A percentile compares a stretch with the other conserved stretches of the same genome.
Conservation (phyloP, 2,888 invertebrate genomes). For the Pyrrhosoma nymphula region DNA sequence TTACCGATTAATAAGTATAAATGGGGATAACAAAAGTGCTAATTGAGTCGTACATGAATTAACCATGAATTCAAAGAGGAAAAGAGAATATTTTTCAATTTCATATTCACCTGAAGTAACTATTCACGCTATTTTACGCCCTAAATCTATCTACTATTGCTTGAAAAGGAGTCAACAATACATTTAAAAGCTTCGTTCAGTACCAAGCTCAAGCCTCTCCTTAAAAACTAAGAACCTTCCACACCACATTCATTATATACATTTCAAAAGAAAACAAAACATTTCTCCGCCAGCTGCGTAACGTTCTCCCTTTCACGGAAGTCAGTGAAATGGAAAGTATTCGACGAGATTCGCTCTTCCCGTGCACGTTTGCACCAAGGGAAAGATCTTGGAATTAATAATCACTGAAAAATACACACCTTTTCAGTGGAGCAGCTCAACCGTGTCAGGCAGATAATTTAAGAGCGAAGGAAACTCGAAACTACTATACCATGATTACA, state of each 20-base stretch:
- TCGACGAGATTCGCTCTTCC: background rate
- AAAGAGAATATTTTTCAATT: no score
- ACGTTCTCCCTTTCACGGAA: background rate
- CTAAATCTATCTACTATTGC: no score
- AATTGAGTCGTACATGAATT: no score
- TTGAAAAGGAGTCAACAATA: no score
- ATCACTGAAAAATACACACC: background rate
- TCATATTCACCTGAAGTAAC: no score
- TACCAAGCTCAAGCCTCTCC: background rate
- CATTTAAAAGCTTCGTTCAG: no score
- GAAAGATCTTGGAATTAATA: background rate
- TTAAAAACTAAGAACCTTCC: background rate
- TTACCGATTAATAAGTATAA: no score
- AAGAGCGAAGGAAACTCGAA: background rate
- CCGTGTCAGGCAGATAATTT: background rate
- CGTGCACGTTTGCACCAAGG: background rate
- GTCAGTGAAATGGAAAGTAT: constrained; percentile 9
- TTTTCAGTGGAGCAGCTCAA: background rate
- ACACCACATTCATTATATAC: background rate
- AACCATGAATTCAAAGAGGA: no score
- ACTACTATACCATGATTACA: background rate
- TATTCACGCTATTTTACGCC: no score
- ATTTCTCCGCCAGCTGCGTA: background rate
- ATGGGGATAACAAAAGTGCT: no score
- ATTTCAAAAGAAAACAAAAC: background rate